Base-by-base conservation (phyloP, 1,140 invertebrate genomes). In the Saccostrea cuccullata region DNA sequence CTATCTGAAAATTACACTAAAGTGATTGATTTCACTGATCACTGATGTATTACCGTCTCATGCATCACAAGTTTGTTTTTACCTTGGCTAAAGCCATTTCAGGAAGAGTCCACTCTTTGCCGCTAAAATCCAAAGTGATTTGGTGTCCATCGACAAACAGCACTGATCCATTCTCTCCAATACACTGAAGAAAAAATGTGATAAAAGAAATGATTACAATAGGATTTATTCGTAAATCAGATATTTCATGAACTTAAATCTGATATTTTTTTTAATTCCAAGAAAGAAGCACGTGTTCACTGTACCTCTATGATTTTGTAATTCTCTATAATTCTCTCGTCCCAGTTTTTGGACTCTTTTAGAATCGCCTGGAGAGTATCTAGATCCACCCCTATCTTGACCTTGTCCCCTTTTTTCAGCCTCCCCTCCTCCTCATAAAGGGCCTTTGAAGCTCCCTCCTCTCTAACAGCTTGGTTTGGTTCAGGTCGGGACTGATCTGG, bases 81-180 rank as follows among this genome's bases (percentile, higher is more conserved):
- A 88, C 87, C 87, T 88, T 88, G 17, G 30, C 56, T 0, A 88
- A 58, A 13, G 83, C 26, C 84, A 88, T 85, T 77, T 88, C 87
- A 77, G 73, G 87, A 2, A 88, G 56, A 40, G 23, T 55, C 47
- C 23, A 85, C 20, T 67, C 77, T 15, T 56, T 47, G 8, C 87
- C 87, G 47, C 55, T 26, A 85, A 85, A 88, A 30, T 88, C 55
- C 23, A 77, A 83, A 58, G 82, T 11, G 11, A 85, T 67, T 55
- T 20, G 23, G 17, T 73, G n/a, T 11, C 83, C 67, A 58, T 85
- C 55, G 5, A 88, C 30, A 9, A 40, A 9, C 15, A 56, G 0
- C 58, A 88, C 83, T 56, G 2, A 77, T 26, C 87, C 87, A 40
- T 55, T 85, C 8, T 47, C 15, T 36, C 87, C 87, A 56, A 88